Evolutionary conservation across 2,797 vertebrate genomes (phyloP), one percentile per base, ranked within the genome.

Genomic region (Todus mexicanus): DNA sequence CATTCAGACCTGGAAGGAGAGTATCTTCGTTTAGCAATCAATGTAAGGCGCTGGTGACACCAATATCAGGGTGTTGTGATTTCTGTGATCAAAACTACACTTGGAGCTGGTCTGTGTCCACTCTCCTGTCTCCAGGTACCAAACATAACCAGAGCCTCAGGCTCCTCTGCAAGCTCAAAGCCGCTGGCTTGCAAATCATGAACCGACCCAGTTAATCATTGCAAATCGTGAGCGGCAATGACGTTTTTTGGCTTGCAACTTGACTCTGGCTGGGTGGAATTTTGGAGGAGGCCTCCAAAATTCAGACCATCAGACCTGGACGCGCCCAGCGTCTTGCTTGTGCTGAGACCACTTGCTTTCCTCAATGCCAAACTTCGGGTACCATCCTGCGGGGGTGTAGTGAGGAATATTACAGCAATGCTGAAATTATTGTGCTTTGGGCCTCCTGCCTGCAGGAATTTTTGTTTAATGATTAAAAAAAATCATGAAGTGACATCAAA

Each of bases 61-160:
- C 8, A 9, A 2, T 13, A 42, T 5, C 0, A 7, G 64, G 22
- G 31, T 4, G 0, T 9, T 59, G 33, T 12, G 7, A 18, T 47
- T 59, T 40, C 35, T 48, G 21, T 16, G n/a, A 4, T 12, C 72
- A 50, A 48, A 72, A 50, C 17, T 20, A 18, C 7, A 12, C 10
- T 2, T 15, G 45, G 29, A 74, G 35, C 31, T 1, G 1, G 26
- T 10, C 40, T 11, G 21, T 26, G 6, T 47, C 63, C 5, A 2
- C 21, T 33, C 42, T 38, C 20, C 23, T 3, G n/a, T 37, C 51
- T 43, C 26, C 10, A 15, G 51, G 31, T 54, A 48, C 17, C 8
- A 18, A 45, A 23, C 12, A 10, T 15, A 26, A 20, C 21, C 5
- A 1, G 26, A 42, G 37, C 16, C n/a, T 65, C 6, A 10, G 23